These are phyloP conservation scores for Anolis apletophallus DNA, from an alignment of 2,797 vertebrate species.

Conservation along the genomic window DNA sequence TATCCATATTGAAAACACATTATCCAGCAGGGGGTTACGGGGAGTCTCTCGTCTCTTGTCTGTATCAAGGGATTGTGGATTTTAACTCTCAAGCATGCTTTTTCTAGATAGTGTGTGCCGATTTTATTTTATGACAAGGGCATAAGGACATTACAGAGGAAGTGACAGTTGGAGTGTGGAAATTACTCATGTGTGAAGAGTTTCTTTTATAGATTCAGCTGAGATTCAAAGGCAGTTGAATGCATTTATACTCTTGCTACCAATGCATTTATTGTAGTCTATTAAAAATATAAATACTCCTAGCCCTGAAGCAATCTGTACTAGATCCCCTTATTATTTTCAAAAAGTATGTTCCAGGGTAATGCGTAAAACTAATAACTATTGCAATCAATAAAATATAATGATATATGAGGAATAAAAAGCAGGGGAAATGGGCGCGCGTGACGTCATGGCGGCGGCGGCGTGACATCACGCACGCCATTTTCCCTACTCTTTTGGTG, in stretches of 20 bases:
- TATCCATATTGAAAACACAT: background rate
- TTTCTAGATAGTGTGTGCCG: background rate
- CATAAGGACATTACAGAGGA: background rate
- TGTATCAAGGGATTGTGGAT: background rate
- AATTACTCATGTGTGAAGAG: background rate
- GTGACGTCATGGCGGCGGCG: no score
- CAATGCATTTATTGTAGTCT: background rate
- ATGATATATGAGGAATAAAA: background rate
- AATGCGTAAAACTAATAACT: background rate
- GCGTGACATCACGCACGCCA: no score
- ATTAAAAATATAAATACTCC: background rate
- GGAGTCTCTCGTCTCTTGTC: background rate
- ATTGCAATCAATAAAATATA: background rate
- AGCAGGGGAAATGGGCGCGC: no score
- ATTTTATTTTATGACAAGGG: background rate
- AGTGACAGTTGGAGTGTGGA: background rate
- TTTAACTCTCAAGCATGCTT: background rate
- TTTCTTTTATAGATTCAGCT: background rate
- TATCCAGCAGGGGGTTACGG: constrained; percentile 3
- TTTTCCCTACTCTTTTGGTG: no score
- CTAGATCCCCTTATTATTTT: background rate
- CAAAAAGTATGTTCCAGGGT: background rate
- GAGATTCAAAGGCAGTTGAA: background rate
- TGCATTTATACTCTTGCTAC: background rate
- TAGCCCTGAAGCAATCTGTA: background rate